Conservation (phyloP, 1,140 invertebrate genomes). For the Drosophila ercepeae region DNA sequence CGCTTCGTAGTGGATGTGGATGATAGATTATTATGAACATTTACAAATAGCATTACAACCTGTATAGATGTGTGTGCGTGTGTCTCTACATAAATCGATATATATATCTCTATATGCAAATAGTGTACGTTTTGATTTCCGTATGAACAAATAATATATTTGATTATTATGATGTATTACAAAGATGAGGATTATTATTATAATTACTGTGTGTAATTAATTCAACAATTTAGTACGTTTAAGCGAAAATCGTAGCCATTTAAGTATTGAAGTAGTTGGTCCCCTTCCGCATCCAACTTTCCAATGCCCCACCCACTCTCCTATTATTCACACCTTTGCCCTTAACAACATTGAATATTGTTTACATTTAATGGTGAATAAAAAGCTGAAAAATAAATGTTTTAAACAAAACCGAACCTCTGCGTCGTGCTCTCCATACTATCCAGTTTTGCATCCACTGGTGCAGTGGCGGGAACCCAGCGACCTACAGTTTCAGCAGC, state of each 20-base stretch:
- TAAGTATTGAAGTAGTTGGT: slow-evolving; percentile 73
- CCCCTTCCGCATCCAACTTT: neutral
- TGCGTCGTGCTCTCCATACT: neutral
- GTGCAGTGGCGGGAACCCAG: neutral
- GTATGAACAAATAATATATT: slow-evolving; percentile 68
- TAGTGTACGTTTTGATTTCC: slow-evolving; percentile 66
- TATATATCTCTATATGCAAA: slow-evolving; percentile 32
- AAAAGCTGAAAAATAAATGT: slow-evolving; percentile 78
- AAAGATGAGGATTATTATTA: slow-evolving; percentile 57
- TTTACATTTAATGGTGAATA: slow-evolving; percentile 71
- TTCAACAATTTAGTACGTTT: slow-evolving; percentile 61
- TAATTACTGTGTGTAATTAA: slow-evolving; percentile 77
- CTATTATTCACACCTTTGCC: slow-evolving; percentile 24
- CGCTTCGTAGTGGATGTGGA: slow-evolving; percentile 17
- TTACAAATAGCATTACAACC: slow-evolving; percentile 67
- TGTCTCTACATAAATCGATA: slow-evolving; percentile 29
- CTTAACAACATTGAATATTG: slow-evolving; percentile 76
- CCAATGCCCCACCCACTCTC: neutral
- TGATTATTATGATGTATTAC: slow-evolving; percentile 75
- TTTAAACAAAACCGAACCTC: slow-evolving; percentile 60
- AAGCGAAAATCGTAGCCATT: slow-evolving; percentile 63
- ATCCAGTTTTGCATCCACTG: neutral
- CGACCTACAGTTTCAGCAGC: slow-evolving; percentile 28
- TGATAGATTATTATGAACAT: slow-evolving; percentile 29
- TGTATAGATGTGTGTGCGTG: slow-evolving; percentile 38